Evolutionary conservation across 2,113 vertebrate genomes (phyloP).

Genomic region (Brachypodius melanocephalos): DNA sequence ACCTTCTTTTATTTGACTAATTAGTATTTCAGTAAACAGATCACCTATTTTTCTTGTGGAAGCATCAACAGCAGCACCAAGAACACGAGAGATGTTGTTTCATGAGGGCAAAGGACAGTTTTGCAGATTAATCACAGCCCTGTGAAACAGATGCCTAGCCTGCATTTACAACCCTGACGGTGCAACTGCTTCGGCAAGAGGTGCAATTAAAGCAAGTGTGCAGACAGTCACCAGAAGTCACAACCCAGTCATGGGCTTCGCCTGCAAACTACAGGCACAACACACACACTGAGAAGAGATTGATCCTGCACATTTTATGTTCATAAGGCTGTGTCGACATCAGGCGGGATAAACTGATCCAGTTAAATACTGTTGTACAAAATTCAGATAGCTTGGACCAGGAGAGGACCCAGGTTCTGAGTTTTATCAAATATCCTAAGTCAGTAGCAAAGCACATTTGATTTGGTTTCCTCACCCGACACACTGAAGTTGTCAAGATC

Average conservation of each 20-base stretch:
- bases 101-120: constrained; percentile 11
- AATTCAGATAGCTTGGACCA: neutral
- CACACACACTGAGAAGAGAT: neutral
- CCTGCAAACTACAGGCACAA: neutral
- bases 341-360: rapidly evolving
- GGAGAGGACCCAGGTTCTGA: neutral
- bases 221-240: neutral
- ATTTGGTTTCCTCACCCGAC: neutral
- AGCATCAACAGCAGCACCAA: neutral
- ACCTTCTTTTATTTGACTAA: constrained; percentile 14
- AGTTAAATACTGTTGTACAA: rapidly evolving
- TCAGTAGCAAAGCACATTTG: neutral
- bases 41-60: constrained; percentile 6
- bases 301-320: neutral
- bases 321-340: neutral
- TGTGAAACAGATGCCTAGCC: neutral
- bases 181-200: neutral
- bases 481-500: neutral
- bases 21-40: neutral
- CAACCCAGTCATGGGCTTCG: neutral
- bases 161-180: neutral
- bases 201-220: neutral
- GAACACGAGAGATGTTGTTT: neutral
- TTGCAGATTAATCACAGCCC: neutral
- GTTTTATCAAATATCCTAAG: neutral